Conservation (phyloP, 2,797 vertebrate genomes). For the Triplophysa bombifrons region DNA sequence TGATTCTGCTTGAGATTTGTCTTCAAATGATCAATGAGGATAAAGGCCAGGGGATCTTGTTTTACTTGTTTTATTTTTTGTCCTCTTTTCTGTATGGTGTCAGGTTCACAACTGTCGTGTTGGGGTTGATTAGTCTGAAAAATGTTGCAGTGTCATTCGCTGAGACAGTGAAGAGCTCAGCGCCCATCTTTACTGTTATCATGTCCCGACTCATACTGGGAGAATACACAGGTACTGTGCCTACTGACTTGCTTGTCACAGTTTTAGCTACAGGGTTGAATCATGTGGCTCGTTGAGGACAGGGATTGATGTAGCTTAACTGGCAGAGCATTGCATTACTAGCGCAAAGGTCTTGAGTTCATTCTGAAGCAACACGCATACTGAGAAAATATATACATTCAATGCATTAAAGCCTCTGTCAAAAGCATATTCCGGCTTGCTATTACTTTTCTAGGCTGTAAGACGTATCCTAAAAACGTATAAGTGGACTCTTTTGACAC, state of each 20-base stretch:
- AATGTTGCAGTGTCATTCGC: conserved; percentile 95
- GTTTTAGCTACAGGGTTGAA: neutral
- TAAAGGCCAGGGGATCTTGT: neutral
- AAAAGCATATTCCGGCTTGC: too few relatives aligned
- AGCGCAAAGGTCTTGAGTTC: too few relatives aligned
- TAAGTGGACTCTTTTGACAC: too few relatives aligned
- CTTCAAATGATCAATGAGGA: too few relatives aligned
- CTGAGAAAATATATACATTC: too few relatives aligned
- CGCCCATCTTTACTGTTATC: conserved; percentile 96
- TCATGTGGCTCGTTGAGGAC: neutral
- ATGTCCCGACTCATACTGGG: conserved; percentile 95
- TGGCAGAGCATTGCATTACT: too few relatives aligned
- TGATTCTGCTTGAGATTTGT: neutral
- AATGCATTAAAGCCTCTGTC: too few relatives aligned
- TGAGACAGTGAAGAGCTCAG: conserved; percentile 96
- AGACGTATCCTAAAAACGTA: too few relatives aligned
- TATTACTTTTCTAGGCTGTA: too few relatives aligned
- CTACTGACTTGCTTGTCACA: neutral
- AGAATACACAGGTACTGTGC: conserved; percentile 87
- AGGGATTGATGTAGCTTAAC: neutral
- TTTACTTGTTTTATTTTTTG: neutral
- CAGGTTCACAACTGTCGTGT: conserved; percentile 92
- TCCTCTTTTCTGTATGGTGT: neutral
- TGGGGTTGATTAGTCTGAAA: conserved; percentile 95
- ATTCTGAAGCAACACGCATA: too few relatives aligned